Evolutionary conservation across 1,140 invertebrate species (phyloP), one percentile per base, ranked within the genome.

Genomic region (Medauroidea extradentata): DNA sequence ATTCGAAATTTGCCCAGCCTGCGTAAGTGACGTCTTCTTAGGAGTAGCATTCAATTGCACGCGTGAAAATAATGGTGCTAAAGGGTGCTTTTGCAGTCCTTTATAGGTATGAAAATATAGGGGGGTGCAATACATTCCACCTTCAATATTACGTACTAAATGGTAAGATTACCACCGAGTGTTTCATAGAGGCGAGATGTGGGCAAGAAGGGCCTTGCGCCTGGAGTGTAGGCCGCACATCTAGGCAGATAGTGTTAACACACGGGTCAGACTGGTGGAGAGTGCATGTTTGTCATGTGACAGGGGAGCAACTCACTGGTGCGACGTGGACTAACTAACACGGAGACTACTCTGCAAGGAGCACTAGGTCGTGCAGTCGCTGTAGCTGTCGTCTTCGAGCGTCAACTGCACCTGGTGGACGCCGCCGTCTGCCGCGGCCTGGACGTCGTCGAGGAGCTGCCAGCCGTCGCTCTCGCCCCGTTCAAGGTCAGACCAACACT

Each of bases 381-480:
- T 2, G 84, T 86, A 0, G 82, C 89, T 4, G 78, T 80, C 41
- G 71, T 85, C 3, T 75, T 91, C 19, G 83, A 88, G 68, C 77
- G 79, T 0, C 87, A 88, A 0, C 80, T 91, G 2, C 77, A 78
- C 4, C 83, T 83, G n/a, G 78, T 91, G 13, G 89, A 92, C 71
- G 79, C 79, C 44, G 76, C 89, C 19, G 79, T 91, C 29, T 91
- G 88, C 70, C 86, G 84, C 69, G 86, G 86, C 23, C 80, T 92
- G 43, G 87, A 91, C 66, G 81, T 88, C 7, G 83, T 91, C 1
- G 89, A 90, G 67, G 80, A 88, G 64, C 82, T 90, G n/a, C 89
- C 89, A 0, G 81, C 84, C 1, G 83, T 91, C 46, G 82, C 89
- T 73, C 73, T 90, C 56, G 85, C 87, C 5, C 88, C 89, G 2